Evolutionary conservation across 2,797 vertebrate species (phyloP).

Genomic region (Thunnus albacares): DNA sequence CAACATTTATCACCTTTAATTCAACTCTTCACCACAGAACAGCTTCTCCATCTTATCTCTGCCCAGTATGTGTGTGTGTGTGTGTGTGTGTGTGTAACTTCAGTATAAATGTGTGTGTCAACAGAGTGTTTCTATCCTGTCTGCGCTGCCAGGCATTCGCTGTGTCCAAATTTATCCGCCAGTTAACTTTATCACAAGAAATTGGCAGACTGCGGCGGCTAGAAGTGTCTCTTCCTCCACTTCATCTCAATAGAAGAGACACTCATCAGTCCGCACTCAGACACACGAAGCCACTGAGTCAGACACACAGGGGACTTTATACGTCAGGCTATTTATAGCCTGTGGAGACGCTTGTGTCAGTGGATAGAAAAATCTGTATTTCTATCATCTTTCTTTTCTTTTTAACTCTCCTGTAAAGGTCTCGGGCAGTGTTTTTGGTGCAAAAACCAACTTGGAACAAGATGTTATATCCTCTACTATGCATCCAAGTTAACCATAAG

Average conservation of each 20-base stretch:
- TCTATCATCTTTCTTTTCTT: not conserved
- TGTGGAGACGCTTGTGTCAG: slow-evolving; percentile 6
- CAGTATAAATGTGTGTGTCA: not conserved
- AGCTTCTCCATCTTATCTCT: not conserved
- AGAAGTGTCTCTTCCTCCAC: slow-evolving; percentile 18
- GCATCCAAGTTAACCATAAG: not conserved
- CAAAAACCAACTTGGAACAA: not conserved
- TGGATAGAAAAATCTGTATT: not conserved
- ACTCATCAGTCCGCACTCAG: slow-evolving; percentile 31
- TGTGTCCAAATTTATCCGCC: slow-evolving; percentile 34
- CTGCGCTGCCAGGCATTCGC: not conserved
- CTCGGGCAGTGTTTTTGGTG: too few relatives aligned
- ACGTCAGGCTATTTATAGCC: slow-evolving; percentile 14
- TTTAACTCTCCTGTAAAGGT: not conserved
- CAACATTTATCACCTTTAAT: slow-evolving; percentile 6
- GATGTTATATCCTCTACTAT: not conserved
- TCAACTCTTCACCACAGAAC: not conserved
- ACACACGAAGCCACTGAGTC: slow-evolving; percentile 32
- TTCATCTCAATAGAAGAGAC: slow-evolving; percentile 36
- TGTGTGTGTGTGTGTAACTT: not conserved
- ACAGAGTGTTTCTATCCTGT: not conserved
- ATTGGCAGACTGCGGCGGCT: slow-evolving; percentile 13
- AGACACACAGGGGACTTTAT: slow-evolving; percentile 21
- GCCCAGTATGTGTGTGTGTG: not conserved
- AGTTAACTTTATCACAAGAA: slow-evolving; percentile 39